Evolutionary conservation across 2,888 invertebrate species (phyloP), one percentile per base, ranked within the genome.

Genomic region (Heteromurus nitidus): DNA sequence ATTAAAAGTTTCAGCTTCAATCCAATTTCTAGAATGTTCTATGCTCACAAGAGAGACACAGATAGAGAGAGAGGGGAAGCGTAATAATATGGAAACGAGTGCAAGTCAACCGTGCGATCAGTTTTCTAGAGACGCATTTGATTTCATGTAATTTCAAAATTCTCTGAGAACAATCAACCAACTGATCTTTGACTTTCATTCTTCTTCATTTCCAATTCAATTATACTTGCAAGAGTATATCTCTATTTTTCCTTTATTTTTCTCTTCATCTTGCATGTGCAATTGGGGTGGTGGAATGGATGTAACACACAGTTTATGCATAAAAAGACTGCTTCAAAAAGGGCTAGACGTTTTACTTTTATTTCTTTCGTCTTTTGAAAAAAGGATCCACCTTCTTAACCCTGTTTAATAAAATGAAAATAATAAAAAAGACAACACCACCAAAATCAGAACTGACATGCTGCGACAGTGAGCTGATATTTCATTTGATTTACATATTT

Each of bases 401-500:
- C 9, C 16, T 28, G 24, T 55, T 22, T 55, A 55, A 55, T 60
- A n/a, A n/a, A n/a, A n/a, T 44, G 44, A 44, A 44, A n/a, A 9
- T 2, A n/a, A 44, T 9, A 64, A 62, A 36, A 30, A 53, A 55
- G 44, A 20, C 65, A 50, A 36, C 64, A 31, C 44, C 22, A 69
- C 44, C 67, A 80, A 73, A 76, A 70, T 82, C 60, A 76, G 60
- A 76, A 67, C 70, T 76, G 82, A 82, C 76, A 76, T 70, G 72
- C 58, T 76, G 70, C 67, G 76, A 75, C 76, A 82, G 55, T 76
- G 70, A 69, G 75, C 68, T 74, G 80, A 80, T 73, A 81, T 75
- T 69, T 81, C 64, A 70, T 80, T 64, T 70, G 62, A 81, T 83
- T 72, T 80, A 62, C 68, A 80, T 80, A 76, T 55, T 69, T 55